Evolutionary conservation across 2,888 invertebrate species (phyloP).

Genomic region (Oscheius sp.): DNA sequence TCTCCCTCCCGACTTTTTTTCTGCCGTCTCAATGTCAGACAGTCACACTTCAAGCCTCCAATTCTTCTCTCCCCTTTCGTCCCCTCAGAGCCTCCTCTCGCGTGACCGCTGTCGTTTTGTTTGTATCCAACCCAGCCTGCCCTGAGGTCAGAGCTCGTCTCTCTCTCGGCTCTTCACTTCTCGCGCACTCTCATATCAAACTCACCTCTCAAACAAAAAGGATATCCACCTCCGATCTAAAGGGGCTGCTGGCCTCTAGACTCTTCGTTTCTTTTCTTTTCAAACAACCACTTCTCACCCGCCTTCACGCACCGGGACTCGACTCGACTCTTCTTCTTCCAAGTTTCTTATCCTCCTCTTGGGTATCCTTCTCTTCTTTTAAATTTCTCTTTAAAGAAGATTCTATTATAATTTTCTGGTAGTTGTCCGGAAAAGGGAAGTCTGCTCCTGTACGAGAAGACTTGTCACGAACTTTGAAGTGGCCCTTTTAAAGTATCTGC

Average conservation of each 20-base stretch:
- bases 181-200: slow-evolving; percentile 37
- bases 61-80: too few species aligned
- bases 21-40: too few species aligned
- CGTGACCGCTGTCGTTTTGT: slow-evolving; percentile 37
- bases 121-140: slow-evolving; percentile 29
- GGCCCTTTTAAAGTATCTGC: too few species aligned
- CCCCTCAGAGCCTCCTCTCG: neutral
- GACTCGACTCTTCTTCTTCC: slow-evolving; percentile 7
- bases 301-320: neutral
- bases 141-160: too few species aligned
- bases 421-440: too few species aligned
- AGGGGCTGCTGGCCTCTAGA: too few species aligned
- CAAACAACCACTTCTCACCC: slow-evolving; percentile 5
- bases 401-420: too few species aligned
- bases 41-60: too few species aligned
- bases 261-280: slow-evolving; percentile 7
- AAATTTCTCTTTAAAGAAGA: neutral
- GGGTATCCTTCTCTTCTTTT: neutral
- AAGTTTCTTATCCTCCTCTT: slow-evolving; percentile 5
- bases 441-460: too few species aligned
- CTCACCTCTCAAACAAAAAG: slow-evolving; percentile 32
- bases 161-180: slow-evolving; percentile 26
- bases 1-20: too few species aligned
- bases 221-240: slow-evolving; percentile 32
- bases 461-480: too few species aligned